These are phyloP conservation scores for Amphibalanus amphitrite DNA, from an alignment of 1,140 invertebrate species.

Conservation along the genomic window DNA sequence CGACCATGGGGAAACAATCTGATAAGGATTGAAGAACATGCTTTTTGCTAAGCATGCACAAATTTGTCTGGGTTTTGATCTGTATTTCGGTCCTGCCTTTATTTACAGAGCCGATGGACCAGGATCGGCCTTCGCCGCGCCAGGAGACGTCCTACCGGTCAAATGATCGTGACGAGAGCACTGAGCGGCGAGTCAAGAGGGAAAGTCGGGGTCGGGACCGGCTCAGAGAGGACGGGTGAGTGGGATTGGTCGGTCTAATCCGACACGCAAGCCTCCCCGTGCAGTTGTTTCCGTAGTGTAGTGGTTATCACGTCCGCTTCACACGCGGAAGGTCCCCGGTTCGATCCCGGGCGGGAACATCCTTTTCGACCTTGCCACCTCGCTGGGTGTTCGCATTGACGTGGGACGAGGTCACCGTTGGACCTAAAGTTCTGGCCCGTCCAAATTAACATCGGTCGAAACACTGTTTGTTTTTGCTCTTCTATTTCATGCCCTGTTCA, in stretches of 20 bases:
- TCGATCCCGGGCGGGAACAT: conserved; percentile 41
- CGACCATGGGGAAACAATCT: no score
- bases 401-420: no score
- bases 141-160: background rate
- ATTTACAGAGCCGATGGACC: background rate
- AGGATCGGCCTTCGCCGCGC: no score
- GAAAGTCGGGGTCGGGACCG: background rate
- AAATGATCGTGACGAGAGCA: background rate
- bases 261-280: no score
- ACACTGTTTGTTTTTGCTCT: no score
- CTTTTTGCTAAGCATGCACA: no score
- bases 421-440: no score
- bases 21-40: no score
- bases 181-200: background rate
- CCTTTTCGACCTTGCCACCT: background rate
- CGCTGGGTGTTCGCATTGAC: no score
- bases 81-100: background rate
- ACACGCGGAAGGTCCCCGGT: conserved; percentile 43
- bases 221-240: background rate
- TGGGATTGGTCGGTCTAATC: background rate
- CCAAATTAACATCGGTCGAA: no score
- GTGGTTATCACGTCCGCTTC: conserved; percentile 43
- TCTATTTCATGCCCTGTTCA: no score
- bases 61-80: background rate
- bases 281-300: conserved; percentile 28